Conservation (phyloP, 2,888 invertebrate species). For the Rutpela maculata region DNA sequence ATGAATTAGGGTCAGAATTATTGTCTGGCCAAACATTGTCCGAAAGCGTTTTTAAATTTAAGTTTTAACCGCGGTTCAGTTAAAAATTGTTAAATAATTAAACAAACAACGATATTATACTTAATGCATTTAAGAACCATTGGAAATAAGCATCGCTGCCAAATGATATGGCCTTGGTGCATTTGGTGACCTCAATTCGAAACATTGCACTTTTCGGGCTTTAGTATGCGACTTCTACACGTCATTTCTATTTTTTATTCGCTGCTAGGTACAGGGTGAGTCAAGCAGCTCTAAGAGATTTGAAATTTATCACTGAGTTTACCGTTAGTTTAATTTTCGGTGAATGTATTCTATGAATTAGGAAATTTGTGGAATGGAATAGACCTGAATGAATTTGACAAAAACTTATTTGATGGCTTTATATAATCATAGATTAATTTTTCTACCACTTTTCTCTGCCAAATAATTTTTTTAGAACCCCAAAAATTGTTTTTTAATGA, state of each 20-base stretch:
- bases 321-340: not conserved
- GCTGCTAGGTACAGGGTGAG: slow-evolving; percentile 15
- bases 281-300: not conserved
- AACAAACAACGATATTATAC: slow-evolving; percentile 41
- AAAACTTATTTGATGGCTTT: too few relatives aligned
- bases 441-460: too few relatives aligned
- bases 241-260: slow-evolving; percentile 40
- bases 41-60: slow-evolving; percentile 16
- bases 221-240: slow-evolving; percentile 33
- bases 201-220: slow-evolving; percentile 71
- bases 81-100: slow-evolving; percentile 42
- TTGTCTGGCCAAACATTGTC: not conserved
- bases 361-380: too few relatives aligned
- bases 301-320: not conserved
- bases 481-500: too few relatives aligned
- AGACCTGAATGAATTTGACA: too few relatives aligned
- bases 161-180: slow-evolving; percentile 72
- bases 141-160: slow-evolving; percentile 56
- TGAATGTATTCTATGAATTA: not conserved
- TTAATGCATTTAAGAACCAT: slow-evolving; percentile 48
- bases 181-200: slow-evolving; percentile 73
- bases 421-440: too few relatives aligned
- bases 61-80: slow-evolving; percentile 36
- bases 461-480: too few relatives aligned
- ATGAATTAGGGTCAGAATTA: slow-evolving; percentile 11